These are phyloP conservation scores for Castor canadensis DNA, from an alignment of 2,113 vertebrate species.

Conservation along the genomic window DNA sequence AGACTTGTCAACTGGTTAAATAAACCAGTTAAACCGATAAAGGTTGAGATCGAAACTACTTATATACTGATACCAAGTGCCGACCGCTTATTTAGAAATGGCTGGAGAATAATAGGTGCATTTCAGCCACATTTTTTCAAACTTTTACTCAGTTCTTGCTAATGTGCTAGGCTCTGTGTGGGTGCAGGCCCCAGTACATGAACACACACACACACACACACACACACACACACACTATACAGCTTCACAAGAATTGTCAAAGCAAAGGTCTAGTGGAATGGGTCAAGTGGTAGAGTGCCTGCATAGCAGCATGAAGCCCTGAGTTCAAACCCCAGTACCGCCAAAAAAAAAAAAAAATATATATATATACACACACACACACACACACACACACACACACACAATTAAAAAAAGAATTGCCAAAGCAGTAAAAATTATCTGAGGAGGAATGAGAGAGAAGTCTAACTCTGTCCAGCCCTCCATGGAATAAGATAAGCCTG, in stretches of 20 bases:
- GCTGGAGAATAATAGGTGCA: not conserved
- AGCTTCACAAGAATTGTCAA: not conserved
- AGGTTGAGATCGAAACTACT: not conserved
- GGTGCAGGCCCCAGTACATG: not conserved
- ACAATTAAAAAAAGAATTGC: not conserved
- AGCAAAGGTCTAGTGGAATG: too few relatives aligned
- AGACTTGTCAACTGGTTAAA: not conserved
- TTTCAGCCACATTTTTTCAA: not conserved
- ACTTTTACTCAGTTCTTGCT: not conserved
- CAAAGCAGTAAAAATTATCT: not conserved
- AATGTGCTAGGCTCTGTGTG: not conserved
- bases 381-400: not conserved
- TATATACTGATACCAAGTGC: not conserved
- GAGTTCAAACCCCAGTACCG: not conserved
- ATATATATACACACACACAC: not conserved
- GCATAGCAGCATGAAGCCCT: too few relatives aligned
- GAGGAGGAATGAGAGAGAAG: not conserved
- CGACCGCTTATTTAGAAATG: not conserved
- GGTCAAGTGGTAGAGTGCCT: too few relatives aligned
- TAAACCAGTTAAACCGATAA: not conserved
- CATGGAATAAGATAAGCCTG: not conserved
- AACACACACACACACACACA: not conserved
- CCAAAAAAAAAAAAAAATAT: too few relatives aligned
- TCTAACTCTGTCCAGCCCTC: not conserved
- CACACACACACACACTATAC: not conserved